Evolutionary conservation across 1,140 invertebrate genomes (phyloP), one percentile per base, ranked within the genome.

Genomic region (Ctenoplectra terminalis): DNA sequence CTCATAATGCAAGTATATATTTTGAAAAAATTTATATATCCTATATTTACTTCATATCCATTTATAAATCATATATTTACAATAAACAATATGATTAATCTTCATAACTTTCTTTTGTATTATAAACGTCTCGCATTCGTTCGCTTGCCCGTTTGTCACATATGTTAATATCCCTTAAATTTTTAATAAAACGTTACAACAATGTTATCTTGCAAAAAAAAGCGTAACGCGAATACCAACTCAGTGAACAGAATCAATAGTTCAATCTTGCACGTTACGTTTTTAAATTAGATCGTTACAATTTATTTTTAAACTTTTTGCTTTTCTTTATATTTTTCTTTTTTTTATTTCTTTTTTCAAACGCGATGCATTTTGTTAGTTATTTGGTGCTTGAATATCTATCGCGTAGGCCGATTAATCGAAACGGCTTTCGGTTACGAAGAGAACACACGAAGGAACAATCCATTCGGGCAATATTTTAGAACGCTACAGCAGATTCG

Each of bases 21-120:
- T 58, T 84, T 81, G 71, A 50, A 74, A 83, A 87, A 83, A 40
- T 74, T 83, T 50, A 58, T 76, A 34, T 71, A 82, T 8, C 26
- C 26, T 73, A 84, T 86, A 50, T 67, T 67, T 69, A 60, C 29
- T 54, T 48, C 37, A 23, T 75, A 70, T 69, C 11, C 48, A 37
- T 54, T 29, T 70, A 85, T 60, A 77, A 81, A 75, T 64, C 26
- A 23, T 71, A 31, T 86, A 82, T 87, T 75, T 73, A 86, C 73
- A 85, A 58, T 82, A 60, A 82, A 66, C 78, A 66, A 58, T 61
- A 76, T 26, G n/a, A 58, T 34, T 56, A 67, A 76, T 50, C 15
- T 76, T 50, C 52, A 26, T 50, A 60, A 40, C 50, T 31, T 71
- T 71, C 15, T 54, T 26, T 81, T 37, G 15, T 58, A 72, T 73